phyloP scores from a whole-genome alignment of 2,888 invertebrate genomes.

The Vanessa cardui region DNA sequence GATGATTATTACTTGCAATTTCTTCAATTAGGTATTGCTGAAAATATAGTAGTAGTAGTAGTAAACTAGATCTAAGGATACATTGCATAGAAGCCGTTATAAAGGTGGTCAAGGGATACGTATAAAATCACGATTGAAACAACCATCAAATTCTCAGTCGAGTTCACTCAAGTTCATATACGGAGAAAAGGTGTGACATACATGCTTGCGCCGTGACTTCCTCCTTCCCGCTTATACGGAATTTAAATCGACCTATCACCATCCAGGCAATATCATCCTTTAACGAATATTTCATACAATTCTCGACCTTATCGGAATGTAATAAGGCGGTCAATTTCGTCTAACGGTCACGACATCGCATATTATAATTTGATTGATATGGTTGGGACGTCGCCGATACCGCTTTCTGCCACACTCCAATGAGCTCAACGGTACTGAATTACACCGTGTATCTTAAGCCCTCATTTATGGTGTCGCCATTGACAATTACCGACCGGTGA shows the following conservation, averaged over 20 bases:
- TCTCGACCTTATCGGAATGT: conserved; percentile 53
- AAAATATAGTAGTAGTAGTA: too few relatives aligned
- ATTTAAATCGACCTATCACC: conserved; percentile 78
- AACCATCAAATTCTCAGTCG: conserved; percentile 50
- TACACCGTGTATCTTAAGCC: conserved; percentile 73
- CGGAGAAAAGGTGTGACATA: conserved; percentile 81
- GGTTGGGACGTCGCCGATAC: conserved; percentile 71
- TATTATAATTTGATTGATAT: conserved; percentile 81
- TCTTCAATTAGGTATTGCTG: too few relatives aligned
- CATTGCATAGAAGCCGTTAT: too few relatives aligned
- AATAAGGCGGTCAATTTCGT: conserved; percentile 48
- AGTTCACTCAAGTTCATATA: conserved; percentile 77
- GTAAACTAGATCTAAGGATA: too few relatives aligned
- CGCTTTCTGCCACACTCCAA: conserved; percentile 79
- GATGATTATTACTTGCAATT: too few relatives aligned
- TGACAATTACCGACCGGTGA: conserved; percentile 58
- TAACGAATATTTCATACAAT: conserved; percentile 44
- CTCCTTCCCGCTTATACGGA: conserved; percentile 81
- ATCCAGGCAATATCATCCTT: conserved; percentile 58
- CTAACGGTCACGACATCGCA: conserved; percentile 50
- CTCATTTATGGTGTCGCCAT: conserved; percentile 76
- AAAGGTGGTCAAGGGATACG: too few relatives aligned
- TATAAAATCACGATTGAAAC: background rate
- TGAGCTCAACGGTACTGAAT: conserved; percentile 77
- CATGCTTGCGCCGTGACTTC: conserved; percentile 77